Conservation (phyloP, 1,140 invertebrate genomes). For the Mylabris phalerata region DNA sequence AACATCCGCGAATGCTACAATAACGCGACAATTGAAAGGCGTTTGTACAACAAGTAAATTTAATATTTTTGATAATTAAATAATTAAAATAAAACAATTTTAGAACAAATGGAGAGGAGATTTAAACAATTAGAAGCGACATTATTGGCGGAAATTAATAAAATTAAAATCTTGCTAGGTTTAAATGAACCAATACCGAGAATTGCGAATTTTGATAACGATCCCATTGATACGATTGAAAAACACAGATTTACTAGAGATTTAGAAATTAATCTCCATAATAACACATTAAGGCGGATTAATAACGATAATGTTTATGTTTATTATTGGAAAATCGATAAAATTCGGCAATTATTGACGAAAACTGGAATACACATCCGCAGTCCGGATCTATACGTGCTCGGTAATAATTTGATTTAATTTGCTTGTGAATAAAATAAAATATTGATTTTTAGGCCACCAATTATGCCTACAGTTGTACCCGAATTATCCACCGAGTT, state of each 20-base stretch:
- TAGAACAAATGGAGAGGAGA: slow-evolving; percentile 16
- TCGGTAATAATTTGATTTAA: too few species aligned
- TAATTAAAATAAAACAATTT: slow-evolving; percentile 4
- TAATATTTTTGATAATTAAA: slow-evolving; percentile 3
- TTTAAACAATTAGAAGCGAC: slow-evolving; percentile 21
- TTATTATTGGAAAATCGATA: slow-evolving; percentile 28
- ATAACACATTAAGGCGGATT: slow-evolving; percentile 22
- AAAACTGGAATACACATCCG: too few species aligned
- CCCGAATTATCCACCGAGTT: slow-evolving; percentile 21
- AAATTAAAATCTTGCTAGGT: slow-evolving; percentile 13
- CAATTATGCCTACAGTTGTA: slow-evolving; percentile 24
- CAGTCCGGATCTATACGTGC: too few species aligned
- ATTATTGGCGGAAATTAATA: slow-evolving; percentile 17
- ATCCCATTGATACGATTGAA: neutral
- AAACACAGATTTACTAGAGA: neutral
- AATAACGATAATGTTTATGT: slow-evolving; percentile 23
- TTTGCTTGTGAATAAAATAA: too few species aligned
- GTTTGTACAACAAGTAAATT: slow-evolving; percentile 48
- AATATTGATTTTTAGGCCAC: slow-evolving; percentile 18
- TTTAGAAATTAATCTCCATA: slow-evolving; percentile 24
- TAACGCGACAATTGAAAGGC: slow-evolving; percentile 47
- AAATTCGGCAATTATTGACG: neutral
- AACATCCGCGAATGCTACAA: slow-evolving; percentile 50
- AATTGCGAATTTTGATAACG: neutral
- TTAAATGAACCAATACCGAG: slow-evolving; percentile 5